Conservation (phyloP, 2,797 vertebrate species). For the Acestrorhynchus altus region DNA sequence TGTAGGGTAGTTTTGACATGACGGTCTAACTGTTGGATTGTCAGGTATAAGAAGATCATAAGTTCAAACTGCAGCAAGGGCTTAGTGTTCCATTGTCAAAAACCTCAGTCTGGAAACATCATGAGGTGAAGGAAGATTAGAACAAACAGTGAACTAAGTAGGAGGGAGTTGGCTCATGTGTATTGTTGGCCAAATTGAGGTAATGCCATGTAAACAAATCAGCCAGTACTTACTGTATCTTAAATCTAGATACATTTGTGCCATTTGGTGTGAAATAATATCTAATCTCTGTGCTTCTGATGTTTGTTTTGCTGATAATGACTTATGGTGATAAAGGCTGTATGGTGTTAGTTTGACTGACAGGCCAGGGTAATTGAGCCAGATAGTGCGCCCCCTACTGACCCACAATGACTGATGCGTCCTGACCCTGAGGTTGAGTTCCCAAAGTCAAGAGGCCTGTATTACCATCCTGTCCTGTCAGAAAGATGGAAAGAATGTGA, state of each 20-base stretch:
- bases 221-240: background rate
- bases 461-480: slow-evolving; percentile 45
- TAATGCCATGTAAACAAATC: background rate
- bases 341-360: slow-evolving; percentile 45
- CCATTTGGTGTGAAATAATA: background rate
- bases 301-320: slow-evolving; percentile 44
- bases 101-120: no score
- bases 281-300: slow-evolving; percentile 18
- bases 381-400: slow-evolving; percentile 55
- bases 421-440: slow-evolving; percentile 53
- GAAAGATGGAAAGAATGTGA: slow-evolving; percentile 20
- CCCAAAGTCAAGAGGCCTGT: slow-evolving; percentile 50
- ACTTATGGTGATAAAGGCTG: slow-evolving; percentile 26
- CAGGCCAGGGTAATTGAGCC: slow-evolving; percentile 40
- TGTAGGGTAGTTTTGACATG: no score
- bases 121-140: no score
- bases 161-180: no score
- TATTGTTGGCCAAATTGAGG: no score
- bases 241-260: background rate
- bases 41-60: no score
- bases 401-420: slow-evolving; percentile 52
- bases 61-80: no score
- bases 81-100: no score
- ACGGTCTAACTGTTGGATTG: no score
- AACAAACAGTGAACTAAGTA: no score